Evolutionary conservation across 2,797 vertebrate species (phyloP).

Genomic region (Gastrophryne carolinensis): DNA sequence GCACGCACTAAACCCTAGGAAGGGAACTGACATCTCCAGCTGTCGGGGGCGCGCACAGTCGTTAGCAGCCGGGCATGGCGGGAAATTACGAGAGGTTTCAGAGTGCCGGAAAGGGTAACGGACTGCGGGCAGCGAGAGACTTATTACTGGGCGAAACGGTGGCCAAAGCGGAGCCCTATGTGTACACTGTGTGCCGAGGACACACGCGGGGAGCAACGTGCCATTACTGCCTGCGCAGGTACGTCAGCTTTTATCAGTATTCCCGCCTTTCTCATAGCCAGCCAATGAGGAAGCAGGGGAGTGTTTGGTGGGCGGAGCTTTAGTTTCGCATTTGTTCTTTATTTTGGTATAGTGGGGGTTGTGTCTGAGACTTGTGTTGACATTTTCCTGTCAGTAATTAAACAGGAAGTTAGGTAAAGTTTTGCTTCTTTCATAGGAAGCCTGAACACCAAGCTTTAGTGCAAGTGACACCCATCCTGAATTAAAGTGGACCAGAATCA

Average conservation of each 20-base stretch:
- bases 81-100: conserved; percentile 73
- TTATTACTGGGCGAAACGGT: conserved; percentile 74
- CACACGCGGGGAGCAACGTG: conserved; percentile 70
- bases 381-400: no score
- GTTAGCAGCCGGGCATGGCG: conserved; percentile 59
- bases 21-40: no score
- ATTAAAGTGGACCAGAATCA: no score
- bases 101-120: conserved; percentile 76
- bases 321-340: no score
- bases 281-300: neutral
- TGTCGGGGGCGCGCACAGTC: neutral
- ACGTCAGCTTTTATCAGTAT: conserved; percentile 11
- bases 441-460: no score
- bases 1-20: neutral
- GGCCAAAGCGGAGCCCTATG: conserved; percentile 71
- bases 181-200: conserved; percentile 69
- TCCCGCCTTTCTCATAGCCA: neutral
- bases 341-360: no score
- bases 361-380: no score
- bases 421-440: no score
- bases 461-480: no score
- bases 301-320: neutral
- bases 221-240: conserved; percentile 84
- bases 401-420: no score
- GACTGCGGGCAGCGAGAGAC: conserved; percentile 66